Evolutionary conservation across 2,888 invertebrate species (phyloP), one percentile per base, ranked within the genome.

Genomic region (Epirrhoe alternata): DNA sequence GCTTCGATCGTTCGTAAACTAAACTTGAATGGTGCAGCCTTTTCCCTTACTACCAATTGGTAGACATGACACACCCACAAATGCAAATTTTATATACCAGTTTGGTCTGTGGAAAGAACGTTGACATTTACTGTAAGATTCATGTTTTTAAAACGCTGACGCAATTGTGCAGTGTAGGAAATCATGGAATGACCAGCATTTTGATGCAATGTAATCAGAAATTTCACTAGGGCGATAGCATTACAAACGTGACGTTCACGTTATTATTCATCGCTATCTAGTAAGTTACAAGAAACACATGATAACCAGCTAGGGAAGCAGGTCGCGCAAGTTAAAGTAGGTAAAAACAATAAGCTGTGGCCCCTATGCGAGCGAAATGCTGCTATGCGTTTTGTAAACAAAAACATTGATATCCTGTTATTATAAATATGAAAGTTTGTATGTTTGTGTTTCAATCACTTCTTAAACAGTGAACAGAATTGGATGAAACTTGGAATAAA

Each of bases 1-100:
- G 12, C n/a, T 49, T 38, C 50, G 14, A 6, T 30, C 51, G 52
- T 53, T 58, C 53, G 52, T 49, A 10, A 61, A 52, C 1, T 24
- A 30, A 56, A 17, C 30, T 54, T 62, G 53, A 42, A 58, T 58
- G 61, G 35, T 49, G 53, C 52, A 6, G 49, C 49, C 30, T 38
- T 66, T 54, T 33, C 50, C 38, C 54, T 53, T 35, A 59, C 42
- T 33, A 55, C 47, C 30, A 45, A 17, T 35, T 47, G 38, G 38
- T 42, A 12, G 42, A 58, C 31, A 42, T 51, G 66, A 67, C 62
- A 63, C 63, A 64, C 67, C 63, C 60, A 68, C 63, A 53, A 35
- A 33, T 61, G 53, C 38, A 61, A 53, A 60, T 52, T 53, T 49
- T 38, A 31, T 16, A 49, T 60, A 67, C 63, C 60, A 49, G 56